Evolutionary conservation across 2,797 vertebrate species (phyloP).

Genomic region (Sebastes aleutianus): DNA sequence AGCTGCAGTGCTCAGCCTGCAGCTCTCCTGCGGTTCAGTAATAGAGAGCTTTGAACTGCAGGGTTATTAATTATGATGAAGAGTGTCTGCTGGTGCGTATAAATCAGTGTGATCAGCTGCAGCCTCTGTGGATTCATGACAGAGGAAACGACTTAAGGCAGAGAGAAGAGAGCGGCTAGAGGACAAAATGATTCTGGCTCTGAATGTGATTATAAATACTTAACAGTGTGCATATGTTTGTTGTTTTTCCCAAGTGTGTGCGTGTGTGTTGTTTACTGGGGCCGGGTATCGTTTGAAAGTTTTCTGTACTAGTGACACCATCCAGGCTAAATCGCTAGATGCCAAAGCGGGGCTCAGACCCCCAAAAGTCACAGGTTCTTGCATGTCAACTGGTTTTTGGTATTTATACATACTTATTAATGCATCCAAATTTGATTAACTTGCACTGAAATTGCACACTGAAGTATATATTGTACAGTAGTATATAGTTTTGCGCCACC

Average conservation of each 20-base stretch:
- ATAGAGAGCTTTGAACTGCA: slow-evolving; percentile 69
- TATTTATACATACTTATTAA: not conserved
- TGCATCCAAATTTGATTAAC: not conserved
- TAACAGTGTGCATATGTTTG: slow-evolving; percentile 20
- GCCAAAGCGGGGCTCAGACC: not conserved
- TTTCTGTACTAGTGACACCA: not conserved
- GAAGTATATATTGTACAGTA: too few species aligned
- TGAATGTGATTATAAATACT: slow-evolving; percentile 43
- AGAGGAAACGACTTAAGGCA: slow-evolving; percentile 42
- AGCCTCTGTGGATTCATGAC: slow-evolving; percentile 58
- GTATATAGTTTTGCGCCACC: too few species aligned
- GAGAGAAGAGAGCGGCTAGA: slow-evolving; percentile 46
- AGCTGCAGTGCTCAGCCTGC: slow-evolving; percentile 50
- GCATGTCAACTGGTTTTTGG: not conserved
- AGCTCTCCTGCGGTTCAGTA: slow-evolving; percentile 61
- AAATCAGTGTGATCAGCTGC: slow-evolving; percentile 64
- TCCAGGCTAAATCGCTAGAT: not conserved
- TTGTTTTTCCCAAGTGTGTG: slow-evolving; percentile 6
- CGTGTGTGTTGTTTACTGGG: slow-evolving; percentile 10
- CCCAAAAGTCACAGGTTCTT: not conserved
- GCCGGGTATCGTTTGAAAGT: not conserved
- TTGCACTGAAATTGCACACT: too few species aligned
- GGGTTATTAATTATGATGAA: slow-evolving; percentile 71
- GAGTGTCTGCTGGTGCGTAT: slow-evolving; percentile 58
- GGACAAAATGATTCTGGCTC: slow-evolving; percentile 46